A percentile compares a stretch with the other conserved stretches of the same genome.
Evolutionary conservation across 2,888 invertebrate genomes (phyloP).

Genomic region (Nysson spinosus): DNA sequence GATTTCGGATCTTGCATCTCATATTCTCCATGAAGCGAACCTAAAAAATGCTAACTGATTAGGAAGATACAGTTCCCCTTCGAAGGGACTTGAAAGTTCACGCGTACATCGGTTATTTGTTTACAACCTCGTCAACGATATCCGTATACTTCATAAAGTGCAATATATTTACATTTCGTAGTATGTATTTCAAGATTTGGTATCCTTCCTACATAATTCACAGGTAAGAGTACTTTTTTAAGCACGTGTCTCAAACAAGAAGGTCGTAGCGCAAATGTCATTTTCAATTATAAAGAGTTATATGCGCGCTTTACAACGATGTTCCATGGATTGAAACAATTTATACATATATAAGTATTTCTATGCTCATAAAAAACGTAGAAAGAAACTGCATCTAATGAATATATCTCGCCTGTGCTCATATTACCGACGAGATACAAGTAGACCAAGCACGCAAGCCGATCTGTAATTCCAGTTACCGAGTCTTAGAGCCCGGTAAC

Average conservation of each 20-base stretch:
- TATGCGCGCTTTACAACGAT: no score
- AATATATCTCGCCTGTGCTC: no score
- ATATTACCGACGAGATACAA: no score
- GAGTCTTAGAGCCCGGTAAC: no score
- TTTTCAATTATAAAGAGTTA: no score
- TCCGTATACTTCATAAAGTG: conserved; percentile 10
- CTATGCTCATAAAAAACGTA: no score
- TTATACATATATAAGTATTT: no score
- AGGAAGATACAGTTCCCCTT: conserved; percentile 4
- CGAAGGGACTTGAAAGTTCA: neutral
- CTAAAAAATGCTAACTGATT: conserved; percentile 73
- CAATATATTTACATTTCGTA: conserved; percentile 59
- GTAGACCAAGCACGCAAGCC: no score
- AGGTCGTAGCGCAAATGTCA: conserved; percentile 42
- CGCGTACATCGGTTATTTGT: conserved; percentile 11
- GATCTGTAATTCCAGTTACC: no score
- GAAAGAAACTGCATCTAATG: no score
- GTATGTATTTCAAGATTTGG: conserved; percentile 52
- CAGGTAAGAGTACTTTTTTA: conserved; percentile 26
- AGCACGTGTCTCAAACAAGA: conserved; percentile 21
- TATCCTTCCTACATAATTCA: conserved; percentile 6
- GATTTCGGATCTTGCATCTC: conserved; percentile 96
- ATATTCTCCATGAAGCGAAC: conserved; percentile 86
- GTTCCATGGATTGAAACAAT: no score
- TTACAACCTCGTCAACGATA: conserved; percentile 2